These are phyloP conservation scores for Alectoris magna DNA, from an alignment of 2,797 vertebrate species.

Conservation along the genomic window DNA sequence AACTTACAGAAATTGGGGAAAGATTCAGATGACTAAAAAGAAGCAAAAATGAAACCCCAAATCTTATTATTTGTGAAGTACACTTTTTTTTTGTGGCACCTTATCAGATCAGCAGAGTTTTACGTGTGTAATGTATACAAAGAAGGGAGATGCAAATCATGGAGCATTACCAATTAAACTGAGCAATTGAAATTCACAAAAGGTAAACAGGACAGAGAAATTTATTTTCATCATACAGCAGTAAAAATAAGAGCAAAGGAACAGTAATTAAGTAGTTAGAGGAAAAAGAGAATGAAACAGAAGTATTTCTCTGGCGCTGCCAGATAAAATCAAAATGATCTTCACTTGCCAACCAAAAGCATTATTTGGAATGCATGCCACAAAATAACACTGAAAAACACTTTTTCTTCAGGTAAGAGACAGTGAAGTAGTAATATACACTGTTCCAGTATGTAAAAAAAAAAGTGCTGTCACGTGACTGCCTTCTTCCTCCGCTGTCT, in stretches of 20 bases:
- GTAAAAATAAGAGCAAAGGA: background rate
- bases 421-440: background rate
- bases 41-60: too few species aligned
- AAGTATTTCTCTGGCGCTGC: background rate
- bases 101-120: background rate
- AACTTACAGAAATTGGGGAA: too few species aligned
- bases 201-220: background rate
- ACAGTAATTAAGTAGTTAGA: background rate
- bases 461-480: background rate
- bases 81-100: too few species aligned
- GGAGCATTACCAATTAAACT: background rate
- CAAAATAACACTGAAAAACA: background rate
- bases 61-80: too few species aligned
- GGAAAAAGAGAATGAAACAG: background rate
- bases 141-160: background rate
- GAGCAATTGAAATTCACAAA: background rate
- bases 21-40: too few species aligned
- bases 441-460: background rate
- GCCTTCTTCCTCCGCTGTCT: background rate
- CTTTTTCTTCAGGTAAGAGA: background rate
- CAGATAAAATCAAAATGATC: background rate
- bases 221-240: rapidly evolving
- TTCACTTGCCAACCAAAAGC: background rate
- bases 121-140: background rate
- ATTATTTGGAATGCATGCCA: background rate